Evolutionary conservation across 2,113 vertebrate genomes (phyloP).

Genomic region (Ramphastos sulfuratus): DNA sequence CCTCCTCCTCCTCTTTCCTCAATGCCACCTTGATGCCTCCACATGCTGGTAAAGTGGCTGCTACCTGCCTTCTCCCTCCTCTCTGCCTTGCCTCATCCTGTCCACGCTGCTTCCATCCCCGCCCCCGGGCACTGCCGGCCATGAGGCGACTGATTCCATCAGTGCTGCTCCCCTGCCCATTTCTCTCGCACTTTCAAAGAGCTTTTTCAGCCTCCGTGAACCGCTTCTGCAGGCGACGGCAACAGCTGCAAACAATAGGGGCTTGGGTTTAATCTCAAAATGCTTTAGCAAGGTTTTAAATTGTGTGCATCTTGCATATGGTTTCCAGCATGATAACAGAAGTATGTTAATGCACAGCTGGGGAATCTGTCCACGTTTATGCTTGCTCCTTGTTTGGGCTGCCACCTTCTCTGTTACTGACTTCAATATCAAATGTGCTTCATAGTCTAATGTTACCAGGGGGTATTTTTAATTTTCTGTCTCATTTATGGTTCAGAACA

Average conservation of each 20-base stretch:
- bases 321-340: background rate
- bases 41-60: background rate
- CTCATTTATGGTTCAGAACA: background rate
- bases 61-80: background rate
- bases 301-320: rapidly evolving
- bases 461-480: background rate
- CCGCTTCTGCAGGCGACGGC: background rate
- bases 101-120: background rate
- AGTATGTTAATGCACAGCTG: rapidly evolving
- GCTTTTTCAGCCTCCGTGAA: background rate
- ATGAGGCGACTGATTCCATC: rapidly evolving
- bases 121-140: no score
- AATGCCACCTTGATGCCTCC: background rate
- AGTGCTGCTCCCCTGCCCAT: rapidly evolving
- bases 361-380: background rate
- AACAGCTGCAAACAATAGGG: background rate
- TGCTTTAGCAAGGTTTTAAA: background rate
- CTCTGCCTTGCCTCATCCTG: background rate
- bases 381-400: background rate
- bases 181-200: background rate
- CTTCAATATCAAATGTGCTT: background rate
- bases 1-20: background rate
- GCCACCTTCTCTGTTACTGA: background rate
- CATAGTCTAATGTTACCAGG: background rate
- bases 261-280: background rate